Evolutionary conservation across 2,797 vertebrate genomes (phyloP).

Genomic region (Bufotes viridis): DNA sequence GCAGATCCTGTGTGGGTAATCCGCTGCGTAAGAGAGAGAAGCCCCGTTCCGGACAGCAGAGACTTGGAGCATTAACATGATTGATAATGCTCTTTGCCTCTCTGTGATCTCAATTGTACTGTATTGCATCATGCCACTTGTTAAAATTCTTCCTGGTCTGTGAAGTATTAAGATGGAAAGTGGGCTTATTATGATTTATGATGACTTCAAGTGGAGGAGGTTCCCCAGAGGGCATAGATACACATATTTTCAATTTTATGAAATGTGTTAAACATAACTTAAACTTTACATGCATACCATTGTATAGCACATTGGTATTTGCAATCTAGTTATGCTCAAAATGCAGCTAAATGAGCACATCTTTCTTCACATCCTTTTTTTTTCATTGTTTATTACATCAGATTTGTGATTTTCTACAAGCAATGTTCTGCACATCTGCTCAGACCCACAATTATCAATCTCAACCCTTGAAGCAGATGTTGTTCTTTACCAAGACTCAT

Average conservation of each 20-base stretch:
- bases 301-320: not conserved
- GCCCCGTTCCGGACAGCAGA: no score
- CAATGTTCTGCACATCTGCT: constrained; percentile 16
- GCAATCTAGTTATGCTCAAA: no score
- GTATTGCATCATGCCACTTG: no score
- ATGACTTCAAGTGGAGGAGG: not conserved
- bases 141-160: no score
- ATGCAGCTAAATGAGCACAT: not conserved
- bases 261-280: not conserved
- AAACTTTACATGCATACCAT: not conserved
- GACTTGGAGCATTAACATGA: no score
- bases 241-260: no score
- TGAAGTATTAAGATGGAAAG: no score
- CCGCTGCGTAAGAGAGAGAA: no score
- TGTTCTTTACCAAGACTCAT: constrained; percentile 2
- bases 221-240: not conserved
- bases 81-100: no score
- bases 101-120: no score
- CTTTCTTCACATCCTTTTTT: not conserved
- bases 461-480: constrained; percentile 24
- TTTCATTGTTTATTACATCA: not conserved
- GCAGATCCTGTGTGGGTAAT: no score
- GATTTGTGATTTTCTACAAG: not conserved
- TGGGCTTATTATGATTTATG: no score
- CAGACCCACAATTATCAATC: not conserved